These are phyloP conservation scores for Tadarida brasiliensis DNA, from an alignment of 2,797 vertebrate species.

Conservation along the genomic window DNA sequence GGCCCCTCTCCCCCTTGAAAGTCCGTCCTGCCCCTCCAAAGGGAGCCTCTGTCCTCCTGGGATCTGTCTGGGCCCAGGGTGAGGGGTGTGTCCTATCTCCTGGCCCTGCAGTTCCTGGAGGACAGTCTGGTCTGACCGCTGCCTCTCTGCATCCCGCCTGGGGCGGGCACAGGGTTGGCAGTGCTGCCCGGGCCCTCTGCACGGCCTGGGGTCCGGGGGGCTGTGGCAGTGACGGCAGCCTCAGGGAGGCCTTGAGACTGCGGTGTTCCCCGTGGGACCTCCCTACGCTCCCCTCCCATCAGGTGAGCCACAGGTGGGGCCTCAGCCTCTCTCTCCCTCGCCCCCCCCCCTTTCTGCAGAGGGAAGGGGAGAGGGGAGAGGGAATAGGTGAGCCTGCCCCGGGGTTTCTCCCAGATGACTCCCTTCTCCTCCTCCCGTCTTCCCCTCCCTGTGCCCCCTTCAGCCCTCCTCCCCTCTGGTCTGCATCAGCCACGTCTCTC, in stretches of 20 bases:
- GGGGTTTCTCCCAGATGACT: background rate
- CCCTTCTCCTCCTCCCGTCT: background rate
- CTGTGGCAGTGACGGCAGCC: background rate
- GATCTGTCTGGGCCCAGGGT: background rate
- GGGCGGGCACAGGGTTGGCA: background rate
- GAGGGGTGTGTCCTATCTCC: background rate
- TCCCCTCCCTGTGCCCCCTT: background rate
- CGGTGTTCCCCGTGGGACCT: background rate
- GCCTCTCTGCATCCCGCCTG: fast-evolving
- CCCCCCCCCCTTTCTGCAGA: background rate
- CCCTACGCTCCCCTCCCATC: background rate
- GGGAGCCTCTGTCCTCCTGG: background rate
- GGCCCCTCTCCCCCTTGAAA: background rate
- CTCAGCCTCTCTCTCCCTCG: background rate
- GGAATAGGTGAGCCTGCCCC: background rate
- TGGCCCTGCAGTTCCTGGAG: background rate
- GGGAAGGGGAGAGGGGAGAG: background rate
- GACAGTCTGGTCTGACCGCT: background rate
- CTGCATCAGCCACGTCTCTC: background rate
- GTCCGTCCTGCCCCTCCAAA: conserved; percentile 26
- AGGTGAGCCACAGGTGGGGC: conserved; percentile 46
- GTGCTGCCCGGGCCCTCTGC: background rate
- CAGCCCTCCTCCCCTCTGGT: background rate
- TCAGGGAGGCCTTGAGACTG: background rate
- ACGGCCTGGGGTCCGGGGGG: background rate